Evolutionary conservation across 2,797 vertebrate species (phyloP).

Genomic region (Choloepus didactylus): DNA sequence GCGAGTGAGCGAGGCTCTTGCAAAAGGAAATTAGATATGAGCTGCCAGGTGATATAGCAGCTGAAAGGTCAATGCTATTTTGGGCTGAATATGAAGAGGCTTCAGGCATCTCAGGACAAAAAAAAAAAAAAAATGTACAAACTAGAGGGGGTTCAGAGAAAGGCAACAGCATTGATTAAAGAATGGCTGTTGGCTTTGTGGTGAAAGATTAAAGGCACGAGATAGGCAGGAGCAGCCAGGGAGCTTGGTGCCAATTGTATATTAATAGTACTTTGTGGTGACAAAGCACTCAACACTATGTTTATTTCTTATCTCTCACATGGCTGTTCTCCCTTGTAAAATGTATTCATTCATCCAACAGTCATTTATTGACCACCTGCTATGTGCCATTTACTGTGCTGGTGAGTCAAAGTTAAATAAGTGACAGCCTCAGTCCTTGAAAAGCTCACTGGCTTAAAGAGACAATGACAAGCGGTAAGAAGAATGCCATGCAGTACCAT

Average conservation of each 20-base stretch:
- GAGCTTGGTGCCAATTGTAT: not conserved
- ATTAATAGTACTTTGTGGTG: slow-evolving; percentile 55
- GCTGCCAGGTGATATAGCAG: slow-evolving; percentile 67
- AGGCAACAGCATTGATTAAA: slow-evolving; percentile 56
- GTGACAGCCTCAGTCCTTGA: not conserved
- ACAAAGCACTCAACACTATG: slow-evolving; percentile 12
- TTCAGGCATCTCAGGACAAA: slow-evolving; percentile 68
- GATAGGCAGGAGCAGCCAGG: not conserved
- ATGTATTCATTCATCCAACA: not conserved
- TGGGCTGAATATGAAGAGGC: slow-evolving; percentile 74
- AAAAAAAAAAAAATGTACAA: not conserved
- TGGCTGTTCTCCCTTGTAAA: slow-evolving; percentile 39
- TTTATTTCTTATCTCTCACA: slow-evolving; percentile 32
- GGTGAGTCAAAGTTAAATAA: not conserved
- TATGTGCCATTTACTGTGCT: slow-evolving; percentile 16
- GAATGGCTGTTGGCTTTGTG: slow-evolving; percentile 48
- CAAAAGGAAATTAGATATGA: slow-evolving; percentile 68
- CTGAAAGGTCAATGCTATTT: slow-evolving; percentile 78
- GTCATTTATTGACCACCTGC: slow-evolving; percentile 42
- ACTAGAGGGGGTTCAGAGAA: slow-evolving; percentile 53
- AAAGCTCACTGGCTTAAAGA: not conserved
- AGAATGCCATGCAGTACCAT: not conserved
- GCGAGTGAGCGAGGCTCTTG: slow-evolving; percentile 1
- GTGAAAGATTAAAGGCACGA: slow-evolving; percentile 49
- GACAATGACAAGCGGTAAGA: too few species aligned